Evolutionary conservation across 2,888 invertebrate species (phyloP).

Genomic region (Elysia crispata): DNA sequence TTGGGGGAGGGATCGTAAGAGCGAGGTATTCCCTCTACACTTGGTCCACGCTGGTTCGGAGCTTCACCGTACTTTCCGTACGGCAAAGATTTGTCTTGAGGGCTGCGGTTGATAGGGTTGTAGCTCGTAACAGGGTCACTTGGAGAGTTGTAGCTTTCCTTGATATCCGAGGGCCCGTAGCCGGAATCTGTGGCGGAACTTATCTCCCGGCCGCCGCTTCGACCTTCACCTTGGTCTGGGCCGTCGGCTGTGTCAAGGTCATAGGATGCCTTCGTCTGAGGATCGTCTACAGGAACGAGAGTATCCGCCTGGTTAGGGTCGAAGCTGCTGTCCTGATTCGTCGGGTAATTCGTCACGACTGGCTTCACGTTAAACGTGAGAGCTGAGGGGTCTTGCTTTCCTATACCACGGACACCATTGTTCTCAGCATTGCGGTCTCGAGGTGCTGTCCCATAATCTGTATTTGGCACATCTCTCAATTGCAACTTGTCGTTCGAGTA

Average conservation of each 20-base stretch:
- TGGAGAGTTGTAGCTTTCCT: too few relatives aligned
- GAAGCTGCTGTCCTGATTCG: background rate
- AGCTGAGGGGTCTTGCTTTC: background rate
- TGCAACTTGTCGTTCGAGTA: background rate
- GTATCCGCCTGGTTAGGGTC: background rate
- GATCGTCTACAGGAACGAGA: background rate
- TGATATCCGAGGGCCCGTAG: too few relatives aligned
- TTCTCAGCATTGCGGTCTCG: background rate
- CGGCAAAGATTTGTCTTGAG: too few relatives aligned
- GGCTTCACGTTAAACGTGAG: background rate
- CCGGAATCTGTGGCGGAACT: background rate
- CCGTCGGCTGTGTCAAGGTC: background rate
- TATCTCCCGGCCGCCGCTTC: background rate
- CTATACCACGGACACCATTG: background rate
- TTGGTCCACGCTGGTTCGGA: too few relatives aligned
- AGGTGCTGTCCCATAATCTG: too few relatives aligned
- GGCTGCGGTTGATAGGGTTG: too few relatives aligned
- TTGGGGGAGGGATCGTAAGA: too few relatives aligned
- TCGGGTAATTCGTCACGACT: slow-evolving; percentile 6
- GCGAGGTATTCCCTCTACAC: too few relatives aligned
- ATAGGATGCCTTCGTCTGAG: background rate
- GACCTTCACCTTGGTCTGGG: background rate
- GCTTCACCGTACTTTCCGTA: too few relatives aligned
- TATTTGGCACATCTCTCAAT: background rate
- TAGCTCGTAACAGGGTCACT: too few relatives aligned